Evolutionary conservation across 2,797 vertebrate species (phyloP).

Genomic region (Holocentrus rufus): DNA sequence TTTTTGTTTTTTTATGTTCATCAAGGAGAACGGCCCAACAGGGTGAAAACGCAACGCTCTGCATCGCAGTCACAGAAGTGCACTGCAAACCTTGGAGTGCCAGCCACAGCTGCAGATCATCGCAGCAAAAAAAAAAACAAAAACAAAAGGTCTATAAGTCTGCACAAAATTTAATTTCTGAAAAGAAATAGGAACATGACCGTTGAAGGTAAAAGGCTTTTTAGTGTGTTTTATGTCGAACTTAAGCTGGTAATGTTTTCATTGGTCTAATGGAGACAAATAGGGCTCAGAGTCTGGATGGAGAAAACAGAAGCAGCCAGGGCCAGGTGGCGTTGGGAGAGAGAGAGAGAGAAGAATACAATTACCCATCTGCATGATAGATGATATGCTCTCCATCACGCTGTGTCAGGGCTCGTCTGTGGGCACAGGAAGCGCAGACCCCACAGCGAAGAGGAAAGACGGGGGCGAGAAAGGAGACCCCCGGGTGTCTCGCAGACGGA

Average conservation of each 20-base stretch:
- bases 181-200: not conserved
- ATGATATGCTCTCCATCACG: slow-evolving; percentile 67
- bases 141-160: too few relatives aligned
- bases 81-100: not conserved
- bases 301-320: slow-evolving; percentile 40
- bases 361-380: slow-evolving; percentile 65
- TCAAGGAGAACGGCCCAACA: not conserved
- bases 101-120: not conserved
- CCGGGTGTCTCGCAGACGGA: slow-evolving; percentile 46
- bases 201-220: not conserved
- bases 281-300: slow-evolving; percentile 2
- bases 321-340: slow-evolving; percentile 26
- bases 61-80: not conserved
- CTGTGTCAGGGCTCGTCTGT: slow-evolving; percentile 22
- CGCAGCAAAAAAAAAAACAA: not conserved
- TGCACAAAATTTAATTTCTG: not conserved
- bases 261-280: not conserved
- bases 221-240: not conserved
- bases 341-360: slow-evolving; percentile 40
- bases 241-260: not conserved
- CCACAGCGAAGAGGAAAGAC: slow-evolving; percentile 19
- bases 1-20: slow-evolving; percentile 21
- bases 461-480: slow-evolving; percentile 5
- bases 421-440: slow-evolving; percentile 40
- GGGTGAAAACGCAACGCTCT: too few relatives aligned